phyloP scores from a whole-genome alignment of 2,888 invertebrate species.

The Copidosoma aretas region DNA sequence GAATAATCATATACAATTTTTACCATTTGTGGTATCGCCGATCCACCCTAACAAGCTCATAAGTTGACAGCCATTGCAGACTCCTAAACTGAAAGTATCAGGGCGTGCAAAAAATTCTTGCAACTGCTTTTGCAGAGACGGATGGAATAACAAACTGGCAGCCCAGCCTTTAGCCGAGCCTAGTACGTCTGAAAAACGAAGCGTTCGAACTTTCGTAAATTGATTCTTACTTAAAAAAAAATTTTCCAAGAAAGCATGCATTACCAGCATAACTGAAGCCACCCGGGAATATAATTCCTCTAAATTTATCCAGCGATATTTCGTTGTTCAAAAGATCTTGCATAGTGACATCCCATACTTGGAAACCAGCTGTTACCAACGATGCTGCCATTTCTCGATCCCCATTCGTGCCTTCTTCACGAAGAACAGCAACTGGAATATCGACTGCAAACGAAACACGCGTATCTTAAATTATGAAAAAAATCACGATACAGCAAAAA shows the following conservation, averaged over 20 bases:
- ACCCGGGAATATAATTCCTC: conserved; percentile 92
- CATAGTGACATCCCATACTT: conserved; percentile 95
- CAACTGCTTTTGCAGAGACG: conserved; percentile 78
- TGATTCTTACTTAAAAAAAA: conserved; percentile 7
- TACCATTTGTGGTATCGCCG: conserved; percentile 62
- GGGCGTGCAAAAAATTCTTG: conserved; percentile 72
- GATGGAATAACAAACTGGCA: conserved; percentile 84
- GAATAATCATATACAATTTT: not conserved
- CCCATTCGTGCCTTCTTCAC: conserved; percentile 97
- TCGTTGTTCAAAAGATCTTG: conserved; percentile 80
- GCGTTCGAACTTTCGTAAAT: conserved; percentile 1
- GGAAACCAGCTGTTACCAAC: conserved; percentile 84
- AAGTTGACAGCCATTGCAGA: conserved; percentile 98
- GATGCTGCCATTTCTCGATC: conserved; percentile 97
- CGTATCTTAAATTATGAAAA: not conserved
- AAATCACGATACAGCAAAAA: not conserved
- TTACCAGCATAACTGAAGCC: conserved; percentile 98
- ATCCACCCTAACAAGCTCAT: conserved; percentile 95
- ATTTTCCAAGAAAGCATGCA: conserved; percentile 1
- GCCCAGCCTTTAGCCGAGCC: conserved; percentile 99
- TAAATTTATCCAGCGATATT: conserved; percentile 79
- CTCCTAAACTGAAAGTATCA: conserved; percentile 93
- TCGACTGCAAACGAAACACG: conserved; percentile 28
- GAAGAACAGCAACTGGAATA: conserved; percentile 85
- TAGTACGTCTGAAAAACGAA: conserved; percentile 77